Percentiles rank a stretch among this genome's conserved stretches.
These are phyloP conservation scores for Alcedo atthis DNA, from an alignment of 2,797 vertebrate species.

Conservation along the genomic window DNA sequence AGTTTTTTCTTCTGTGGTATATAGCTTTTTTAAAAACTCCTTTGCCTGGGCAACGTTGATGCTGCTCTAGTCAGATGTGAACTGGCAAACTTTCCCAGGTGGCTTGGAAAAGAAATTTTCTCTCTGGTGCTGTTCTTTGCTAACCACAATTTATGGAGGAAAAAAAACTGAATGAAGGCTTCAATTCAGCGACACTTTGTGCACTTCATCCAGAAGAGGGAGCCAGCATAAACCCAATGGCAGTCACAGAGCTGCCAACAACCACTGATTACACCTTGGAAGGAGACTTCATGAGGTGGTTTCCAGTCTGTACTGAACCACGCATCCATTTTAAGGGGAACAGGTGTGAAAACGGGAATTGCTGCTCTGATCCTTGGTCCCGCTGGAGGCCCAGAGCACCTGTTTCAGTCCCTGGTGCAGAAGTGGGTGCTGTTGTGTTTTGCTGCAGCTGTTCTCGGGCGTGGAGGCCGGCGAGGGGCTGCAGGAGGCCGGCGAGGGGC, in stretches of 20 bases:
- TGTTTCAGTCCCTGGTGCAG: background rate
- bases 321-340: constrained; percentile 27
- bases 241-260: background rate
- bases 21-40: background rate
- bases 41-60: background rate
- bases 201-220: constrained; percentile 43
- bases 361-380: background rate
- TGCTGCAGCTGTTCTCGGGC: constrained; percentile 85
- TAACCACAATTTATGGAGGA: background rate
- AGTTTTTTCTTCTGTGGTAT: background rate
- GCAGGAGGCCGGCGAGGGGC: constrained; percentile 78
- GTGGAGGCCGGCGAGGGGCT: constrained; percentile 82
- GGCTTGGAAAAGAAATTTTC: background rate
- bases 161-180: too few relatives aligned
- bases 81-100: background rate
- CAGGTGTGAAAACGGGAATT: constrained; percentile 5
- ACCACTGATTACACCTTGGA: background rate
- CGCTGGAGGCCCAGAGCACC: background rate
- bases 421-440: background rate
- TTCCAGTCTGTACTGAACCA: constrained; percentile 21
- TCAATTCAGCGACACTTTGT: background rate
- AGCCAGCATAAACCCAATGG: constrained; percentile 42
- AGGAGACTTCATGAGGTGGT: background rate
- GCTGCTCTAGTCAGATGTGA: background rate
- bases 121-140: background rate